phyloP scores from a whole-genome alignment of 1,140 invertebrate genomes.

The Geopemphigus sp. region DNA sequence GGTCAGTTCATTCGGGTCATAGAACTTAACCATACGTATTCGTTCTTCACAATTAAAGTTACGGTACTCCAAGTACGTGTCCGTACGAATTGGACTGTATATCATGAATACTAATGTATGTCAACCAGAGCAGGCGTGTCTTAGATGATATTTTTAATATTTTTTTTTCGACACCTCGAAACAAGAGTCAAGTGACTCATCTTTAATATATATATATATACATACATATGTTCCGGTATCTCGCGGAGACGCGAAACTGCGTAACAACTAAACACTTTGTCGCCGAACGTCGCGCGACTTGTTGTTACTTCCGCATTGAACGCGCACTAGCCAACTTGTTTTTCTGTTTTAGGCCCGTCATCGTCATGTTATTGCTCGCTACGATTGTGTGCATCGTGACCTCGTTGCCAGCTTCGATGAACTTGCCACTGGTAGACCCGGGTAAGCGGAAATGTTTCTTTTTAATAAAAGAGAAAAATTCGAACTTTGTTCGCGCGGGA shows the following conservation, averaged over 20 bases:
- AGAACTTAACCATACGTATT: slow-evolving; percentile 21
- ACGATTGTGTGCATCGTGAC: slow-evolving; percentile 17
- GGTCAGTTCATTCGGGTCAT: slow-evolving; percentile 32
- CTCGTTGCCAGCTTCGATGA: slow-evolving; percentile 40
- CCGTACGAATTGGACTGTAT: slow-evolving; percentile 28
- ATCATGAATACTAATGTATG: slow-evolving; percentile 37
- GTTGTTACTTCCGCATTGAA: slow-evolving; percentile 25
- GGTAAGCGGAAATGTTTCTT: slow-evolving; percentile 22
- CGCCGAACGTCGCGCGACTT: not conserved
- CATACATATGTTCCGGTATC: not conserved
- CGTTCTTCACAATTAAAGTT: slow-evolving; percentile 43
- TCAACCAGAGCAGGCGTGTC: slow-evolving; percentile 36
- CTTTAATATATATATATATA: not conserved
- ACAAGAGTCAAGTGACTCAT: slow-evolving; percentile 18
- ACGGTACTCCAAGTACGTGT: slow-evolving; percentile 44
- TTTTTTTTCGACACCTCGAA: not conserved
- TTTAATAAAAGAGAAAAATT: not conserved
- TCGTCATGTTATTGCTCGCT: slow-evolving; percentile 13
- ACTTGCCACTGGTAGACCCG: slow-evolving; percentile 49
- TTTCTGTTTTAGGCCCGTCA: slow-evolving; percentile 40
- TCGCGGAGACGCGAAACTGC: slow-evolving; percentile 12
- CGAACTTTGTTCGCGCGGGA: not conserved
- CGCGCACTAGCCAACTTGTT: not conserved
- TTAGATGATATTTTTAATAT: slow-evolving; percentile 19
- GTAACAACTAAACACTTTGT: not conserved